phyloP scores from a whole-genome alignment of 2,113 vertebrate genomes.

The Jaculus jaculus region DNA sequence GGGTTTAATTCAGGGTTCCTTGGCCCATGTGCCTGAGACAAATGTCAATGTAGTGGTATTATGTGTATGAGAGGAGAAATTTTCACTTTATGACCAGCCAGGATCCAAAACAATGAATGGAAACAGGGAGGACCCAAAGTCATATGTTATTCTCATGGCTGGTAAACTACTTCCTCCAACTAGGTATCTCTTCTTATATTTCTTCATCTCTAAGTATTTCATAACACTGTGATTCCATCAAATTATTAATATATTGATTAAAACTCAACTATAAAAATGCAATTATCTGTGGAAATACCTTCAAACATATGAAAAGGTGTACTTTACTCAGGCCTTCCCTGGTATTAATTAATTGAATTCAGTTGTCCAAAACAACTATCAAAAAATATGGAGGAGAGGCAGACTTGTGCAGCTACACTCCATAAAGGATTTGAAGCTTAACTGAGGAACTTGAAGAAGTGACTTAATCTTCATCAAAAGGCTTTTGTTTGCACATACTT shows the following conservation, averaged over 20 bases:
- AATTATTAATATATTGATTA: neutral
- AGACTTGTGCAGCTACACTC: too few species aligned
- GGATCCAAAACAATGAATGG: too few species aligned
- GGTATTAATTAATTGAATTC: neutral
- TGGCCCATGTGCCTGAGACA: neutral
- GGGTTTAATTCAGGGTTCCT: neutral
- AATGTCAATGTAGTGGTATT: too few species aligned
- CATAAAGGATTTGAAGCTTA: neutral
- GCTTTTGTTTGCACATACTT: neutral
- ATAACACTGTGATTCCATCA: neutral
- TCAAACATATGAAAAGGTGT: too few species aligned
- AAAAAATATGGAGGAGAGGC: neutral
- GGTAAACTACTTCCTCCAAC: too few species aligned
- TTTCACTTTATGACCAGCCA: too few species aligned
- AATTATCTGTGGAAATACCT: too few species aligned
- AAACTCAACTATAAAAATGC: too few species aligned
- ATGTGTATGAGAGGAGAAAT: too few species aligned
- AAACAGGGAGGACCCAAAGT: too few species aligned
- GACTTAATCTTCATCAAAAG: neutral
- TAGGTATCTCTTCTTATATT: neutral
- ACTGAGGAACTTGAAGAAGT: neutral
- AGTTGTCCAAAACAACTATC: neutral
- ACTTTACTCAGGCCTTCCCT: neutral
- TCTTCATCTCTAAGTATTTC: neutral
- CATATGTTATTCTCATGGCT: too few species aligned